These are phyloP conservation scores for Halocaridina rubra DNA, from an alignment of 2,888 invertebrate species.

Conservation along the genomic window DNA sequence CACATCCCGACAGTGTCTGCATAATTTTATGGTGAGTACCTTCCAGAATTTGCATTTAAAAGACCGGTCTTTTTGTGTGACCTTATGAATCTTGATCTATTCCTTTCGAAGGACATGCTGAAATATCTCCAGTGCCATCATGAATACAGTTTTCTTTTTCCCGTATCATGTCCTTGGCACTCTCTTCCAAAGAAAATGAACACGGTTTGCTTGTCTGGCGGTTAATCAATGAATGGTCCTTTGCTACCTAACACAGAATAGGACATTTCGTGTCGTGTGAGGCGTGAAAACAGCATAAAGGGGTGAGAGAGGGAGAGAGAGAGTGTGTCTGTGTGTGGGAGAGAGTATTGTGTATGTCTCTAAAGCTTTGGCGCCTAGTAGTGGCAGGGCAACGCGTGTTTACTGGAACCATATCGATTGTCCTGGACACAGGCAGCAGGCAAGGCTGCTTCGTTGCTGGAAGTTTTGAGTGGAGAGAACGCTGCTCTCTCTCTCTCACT, in stretches of 20 bases:
- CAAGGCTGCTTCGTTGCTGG: too few species aligned
- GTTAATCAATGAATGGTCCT: background rate
- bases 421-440: background rate
- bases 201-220: background rate
- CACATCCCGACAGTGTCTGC: background rate
- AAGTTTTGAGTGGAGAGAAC: constrained; percentile 1
- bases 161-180: too few species aligned
- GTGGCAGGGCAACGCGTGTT: constrained; percentile 51
- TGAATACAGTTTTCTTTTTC: too few species aligned
- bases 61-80: background rate
- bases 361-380: constrained; percentile 55
- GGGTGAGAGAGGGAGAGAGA: constrained; percentile 22
- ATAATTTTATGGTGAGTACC: constrained; percentile 55
- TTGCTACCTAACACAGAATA: background rate
- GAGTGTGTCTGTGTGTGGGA: background rate
- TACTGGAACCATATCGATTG: constrained; percentile 52
- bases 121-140: too few species aligned
- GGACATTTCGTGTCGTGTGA: constrained; percentile 31
- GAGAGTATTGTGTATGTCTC: background rate
- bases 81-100: too few species aligned
- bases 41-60: background rate
- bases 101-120: too few species aligned
- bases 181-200: too few species aligned
- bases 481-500: background rate
- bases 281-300: constrained; percentile 53